Base-by-base conservation (phyloP, 2,888 invertebrate species). In the Dorcus hopei region DNA sequence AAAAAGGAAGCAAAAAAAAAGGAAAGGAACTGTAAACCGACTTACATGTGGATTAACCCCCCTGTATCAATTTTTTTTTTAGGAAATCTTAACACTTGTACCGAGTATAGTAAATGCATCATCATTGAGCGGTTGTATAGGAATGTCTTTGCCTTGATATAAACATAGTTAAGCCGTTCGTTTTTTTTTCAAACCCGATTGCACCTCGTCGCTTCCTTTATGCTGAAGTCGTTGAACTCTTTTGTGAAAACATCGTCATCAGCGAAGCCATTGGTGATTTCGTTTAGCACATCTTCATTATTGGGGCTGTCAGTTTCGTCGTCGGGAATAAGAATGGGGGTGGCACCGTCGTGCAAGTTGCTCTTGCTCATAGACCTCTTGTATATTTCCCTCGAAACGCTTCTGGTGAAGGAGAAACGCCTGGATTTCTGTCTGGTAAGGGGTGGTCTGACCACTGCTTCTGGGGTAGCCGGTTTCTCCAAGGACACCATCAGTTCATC, bases 391-490 rank as follows among this genome's bases (percentile, higher is more conserved):
- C 81, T 77, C 4, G 83, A 83, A 3, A 84, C 81, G 66, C 82
- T 82, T 55, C 83, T 78, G 9, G 83, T 84, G 68, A 85, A 85
- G 50, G 83, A 83, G 71, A 83, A 82, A 62, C 82, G 78, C 23
- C 83, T 77, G 1, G 82, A 82, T 57, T 82, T 78, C 62, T 81
- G 81, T 61, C 81, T 77, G 50, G 81, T 81, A 49, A 83, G 74
- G 0, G 81, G 79, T 1, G 80, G 79, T 4, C 81, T 78, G 49
- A 77, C 72, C 52, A 75, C 69, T 41, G 74, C 75, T 64, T 81
- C 81, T 4, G 79, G 77, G 43, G 74, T 72, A 9, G 75, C 71
- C 0, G 76, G 76, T 42, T 77, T 74, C 9, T 76, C 74, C 55
- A 75, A 72, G 0, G 77, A 72, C 8, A 81, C 75, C 54, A 86